A percentile compares a stretch with the other conserved stretches of the same genome.
phyloP scores from a whole-genome alignment of 1,140 invertebrate genomes.

The Archivesica marissinica region DNA sequence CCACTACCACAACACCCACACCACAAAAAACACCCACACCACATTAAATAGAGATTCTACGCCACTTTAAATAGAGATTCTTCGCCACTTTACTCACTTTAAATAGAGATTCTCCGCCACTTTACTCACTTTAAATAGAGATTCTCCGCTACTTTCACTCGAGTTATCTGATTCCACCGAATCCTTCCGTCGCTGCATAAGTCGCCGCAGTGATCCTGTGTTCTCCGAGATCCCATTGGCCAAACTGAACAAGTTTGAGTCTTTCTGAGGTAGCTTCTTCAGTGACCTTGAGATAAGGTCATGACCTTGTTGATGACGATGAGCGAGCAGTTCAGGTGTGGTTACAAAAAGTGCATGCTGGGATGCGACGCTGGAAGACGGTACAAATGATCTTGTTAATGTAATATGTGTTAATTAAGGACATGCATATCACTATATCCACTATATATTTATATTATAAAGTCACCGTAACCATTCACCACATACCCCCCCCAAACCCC shows the following conservation, averaged over 20 bases:
- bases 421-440: too few relatives aligned
- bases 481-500: too few relatives aligned
- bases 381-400: too few relatives aligned
- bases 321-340: not conserved
- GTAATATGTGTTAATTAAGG: too few relatives aligned
- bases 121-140: conserved; percentile 52
- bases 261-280: conserved; percentile 50
- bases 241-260: conserved; percentile 3
- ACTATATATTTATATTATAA: too few relatives aligned
- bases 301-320: conserved; percentile 1
- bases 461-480: too few relatives aligned
- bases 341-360: not conserved
- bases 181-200: conserved; percentile 45
- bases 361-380: conserved; percentile 12
- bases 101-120: conserved; percentile 31
- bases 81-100: conserved; percentile 31
- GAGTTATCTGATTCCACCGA: conserved; percentile 52
- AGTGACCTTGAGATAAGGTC: conserved; percentile 57
- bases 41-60: too few relatives aligned
- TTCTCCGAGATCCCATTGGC: conserved; percentile 27
- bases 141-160: conserved; percentile 59
- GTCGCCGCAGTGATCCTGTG: conserved; percentile 1
- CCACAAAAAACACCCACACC: too few relatives aligned
- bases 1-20: conserved; percentile 56
- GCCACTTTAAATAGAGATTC: too few relatives aligned